A percentile compares a stretch with the other conserved stretches of the same genome.
Conservation (phyloP, 2,113 vertebrate species). For the Microcebus jonahi region DNA sequence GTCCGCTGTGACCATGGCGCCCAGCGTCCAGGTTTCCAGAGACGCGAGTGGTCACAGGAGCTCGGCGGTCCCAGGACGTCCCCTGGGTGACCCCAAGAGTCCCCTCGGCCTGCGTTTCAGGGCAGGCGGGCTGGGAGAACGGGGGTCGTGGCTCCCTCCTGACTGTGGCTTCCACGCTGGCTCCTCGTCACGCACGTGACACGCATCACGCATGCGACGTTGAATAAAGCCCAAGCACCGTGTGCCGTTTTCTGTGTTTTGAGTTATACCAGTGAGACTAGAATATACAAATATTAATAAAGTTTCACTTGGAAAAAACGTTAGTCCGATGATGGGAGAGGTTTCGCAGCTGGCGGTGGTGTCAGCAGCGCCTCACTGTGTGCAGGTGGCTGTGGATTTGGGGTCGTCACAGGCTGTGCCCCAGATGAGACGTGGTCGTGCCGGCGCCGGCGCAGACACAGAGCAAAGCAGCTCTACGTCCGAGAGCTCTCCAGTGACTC, state of each 20-base stretch:
- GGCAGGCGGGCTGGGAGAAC: not conserved
- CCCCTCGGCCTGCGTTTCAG: not conserved
- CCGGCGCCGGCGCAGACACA: too few relatives aligned
- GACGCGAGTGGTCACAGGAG: not conserved
- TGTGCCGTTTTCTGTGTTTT: not conserved
- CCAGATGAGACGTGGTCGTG: too few relatives aligned
- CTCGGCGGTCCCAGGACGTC: not conserved
- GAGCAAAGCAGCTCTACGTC: too few relatives aligned
- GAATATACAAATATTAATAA: not conserved
- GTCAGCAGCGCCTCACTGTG: accelerated
- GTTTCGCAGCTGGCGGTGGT: accelerated
- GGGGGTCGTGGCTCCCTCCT: not conserved
- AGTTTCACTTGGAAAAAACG: not conserved
- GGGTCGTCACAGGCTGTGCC: not conserved
- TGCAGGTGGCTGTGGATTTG: accelerated
- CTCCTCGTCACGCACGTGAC: accelerated
- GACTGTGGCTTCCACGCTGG: not conserved
- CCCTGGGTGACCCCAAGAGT: too few relatives aligned
- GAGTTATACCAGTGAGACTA: not conserved
- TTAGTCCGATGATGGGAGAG: accelerated
- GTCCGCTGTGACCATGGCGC: not conserved
- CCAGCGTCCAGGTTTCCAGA: accelerated
- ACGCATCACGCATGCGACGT: accelerated
- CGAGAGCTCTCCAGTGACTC: accelerated
- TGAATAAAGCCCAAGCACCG: not conserved